These are phyloP conservation scores for Diabrotica balteata DNA, from an alignment of 2,888 invertebrate genomes.

Conservation along the genomic window DNA sequence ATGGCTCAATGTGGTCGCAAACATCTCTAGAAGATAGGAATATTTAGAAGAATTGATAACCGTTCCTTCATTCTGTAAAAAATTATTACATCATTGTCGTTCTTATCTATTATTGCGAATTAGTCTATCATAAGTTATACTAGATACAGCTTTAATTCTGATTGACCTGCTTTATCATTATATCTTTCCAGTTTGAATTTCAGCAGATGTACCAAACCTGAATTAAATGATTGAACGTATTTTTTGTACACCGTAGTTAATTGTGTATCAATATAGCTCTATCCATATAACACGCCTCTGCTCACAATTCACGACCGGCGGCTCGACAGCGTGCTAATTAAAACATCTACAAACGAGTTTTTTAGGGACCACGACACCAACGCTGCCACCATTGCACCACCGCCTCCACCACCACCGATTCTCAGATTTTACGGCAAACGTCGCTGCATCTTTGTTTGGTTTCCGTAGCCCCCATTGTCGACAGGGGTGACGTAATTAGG, in stretches of 20 bases:
- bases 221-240: too few species aligned
- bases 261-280: background rate
- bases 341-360: conserved; percentile 43
- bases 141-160: too few species aligned
- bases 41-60: too few species aligned
- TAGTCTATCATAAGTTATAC: too few species aligned
- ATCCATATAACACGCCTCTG: background rate
- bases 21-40: too few species aligned
- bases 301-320: conserved; percentile 25
- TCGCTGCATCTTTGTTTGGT: conserved; percentile 17
- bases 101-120: too few species aligned
- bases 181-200: too few species aligned
- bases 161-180: too few species aligned
- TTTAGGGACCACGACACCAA: conserved; percentile 42
- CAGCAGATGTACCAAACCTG: too few species aligned
- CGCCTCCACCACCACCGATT: conserved; percentile 12
- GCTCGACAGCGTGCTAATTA: conserved; percentile 36
- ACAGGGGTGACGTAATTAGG: conserved; percentile 17
- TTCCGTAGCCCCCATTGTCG: conserved; percentile 8
- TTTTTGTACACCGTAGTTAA: background rate
- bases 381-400: conserved; percentile 15
- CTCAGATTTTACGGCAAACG: conserved; percentile 31
- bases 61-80: too few species aligned
- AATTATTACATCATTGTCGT: too few species aligned
- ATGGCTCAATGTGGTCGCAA: too few species aligned